Percentiles rank a stretch among this genome's conserved stretches.
Evolutionary conservation across 2,113 vertebrate genomes (phyloP).

Genomic region (Amblyornis subalaris): DNA sequence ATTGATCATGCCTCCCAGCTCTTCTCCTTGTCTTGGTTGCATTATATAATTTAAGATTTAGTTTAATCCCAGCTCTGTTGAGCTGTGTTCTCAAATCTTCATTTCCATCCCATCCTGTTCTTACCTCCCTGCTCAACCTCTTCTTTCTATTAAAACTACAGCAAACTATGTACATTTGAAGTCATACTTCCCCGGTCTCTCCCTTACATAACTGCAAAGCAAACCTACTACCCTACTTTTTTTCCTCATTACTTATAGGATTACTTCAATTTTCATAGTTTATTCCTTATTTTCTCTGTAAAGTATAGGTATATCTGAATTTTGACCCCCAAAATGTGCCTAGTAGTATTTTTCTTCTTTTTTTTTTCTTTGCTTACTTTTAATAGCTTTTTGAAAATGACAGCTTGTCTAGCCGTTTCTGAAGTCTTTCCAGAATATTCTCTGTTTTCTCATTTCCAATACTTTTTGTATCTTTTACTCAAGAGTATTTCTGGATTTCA

Average conservation of each 20-base stretch:
- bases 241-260: not conserved
- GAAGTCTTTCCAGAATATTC: not conserved
- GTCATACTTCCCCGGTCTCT: not conserved
- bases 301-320: not conserved
- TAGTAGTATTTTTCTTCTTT: not conserved
- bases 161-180: not conserved
- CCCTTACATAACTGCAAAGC: not conserved
- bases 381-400: not conserved
- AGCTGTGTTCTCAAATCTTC: not conserved
- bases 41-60: not conserved
- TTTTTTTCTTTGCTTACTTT: not conserved
- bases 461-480: not conserved
- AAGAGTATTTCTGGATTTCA: not conserved
- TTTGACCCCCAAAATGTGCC: not conserved
- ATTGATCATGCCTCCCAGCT: accelerated
- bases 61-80: not conserved
- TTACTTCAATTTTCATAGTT: not conserved
- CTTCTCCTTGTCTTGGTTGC: not conserved
- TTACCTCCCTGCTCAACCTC: not conserved
- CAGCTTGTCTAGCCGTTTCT: not conserved
- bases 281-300: not conserved
- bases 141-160: not conserved
- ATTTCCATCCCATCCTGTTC: not conserved
- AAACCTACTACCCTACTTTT: not conserved
- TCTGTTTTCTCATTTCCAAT: not conserved